Conservation (phyloP, 2,797 vertebrate genomes). For the Perodicticus potto region DNA sequence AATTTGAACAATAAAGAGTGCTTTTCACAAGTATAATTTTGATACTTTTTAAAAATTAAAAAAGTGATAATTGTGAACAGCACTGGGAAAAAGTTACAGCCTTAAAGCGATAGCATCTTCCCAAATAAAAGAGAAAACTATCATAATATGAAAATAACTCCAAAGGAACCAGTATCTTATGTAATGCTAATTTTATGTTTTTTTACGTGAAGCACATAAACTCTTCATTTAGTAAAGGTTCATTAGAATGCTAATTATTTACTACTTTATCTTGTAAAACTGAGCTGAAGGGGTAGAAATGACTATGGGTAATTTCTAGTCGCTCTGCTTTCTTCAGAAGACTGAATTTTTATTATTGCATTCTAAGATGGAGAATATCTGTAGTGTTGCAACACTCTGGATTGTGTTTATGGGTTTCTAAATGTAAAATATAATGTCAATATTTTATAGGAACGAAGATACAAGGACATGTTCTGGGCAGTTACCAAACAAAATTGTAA, state of each 20-base stretch:
- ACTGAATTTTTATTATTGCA: background rate
- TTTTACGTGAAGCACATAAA: background rate
- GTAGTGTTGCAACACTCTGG: background rate
- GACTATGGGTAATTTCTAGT: background rate
- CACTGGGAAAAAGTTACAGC: background rate
- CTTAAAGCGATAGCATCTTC: background rate
- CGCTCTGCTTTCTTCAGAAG: background rate
- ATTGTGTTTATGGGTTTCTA: background rate
- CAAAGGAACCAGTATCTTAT: background rate
- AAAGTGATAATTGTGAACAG: background rate
- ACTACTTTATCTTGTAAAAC: background rate
- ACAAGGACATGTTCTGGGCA: background rate
- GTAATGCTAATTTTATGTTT: too few relatives aligned
- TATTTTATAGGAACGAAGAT: slow-evolving; percentile 11
- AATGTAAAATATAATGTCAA: background rate
- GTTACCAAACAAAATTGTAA: background rate
- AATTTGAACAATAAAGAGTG: slow-evolving; percentile 21
- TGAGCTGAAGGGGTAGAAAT: background rate
- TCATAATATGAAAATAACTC: background rate
- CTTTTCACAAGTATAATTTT: background rate
- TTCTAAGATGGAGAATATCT: background rate
- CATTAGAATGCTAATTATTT: background rate
- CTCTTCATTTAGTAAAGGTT: background rate
- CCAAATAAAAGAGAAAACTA: background rate
- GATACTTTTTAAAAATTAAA: background rate